A percentile compares a stretch with the other conserved stretches of the same genome.
Evolutionary conservation across 2,888 invertebrate species (phyloP).

Genomic region (Folsomia candida): DNA sequence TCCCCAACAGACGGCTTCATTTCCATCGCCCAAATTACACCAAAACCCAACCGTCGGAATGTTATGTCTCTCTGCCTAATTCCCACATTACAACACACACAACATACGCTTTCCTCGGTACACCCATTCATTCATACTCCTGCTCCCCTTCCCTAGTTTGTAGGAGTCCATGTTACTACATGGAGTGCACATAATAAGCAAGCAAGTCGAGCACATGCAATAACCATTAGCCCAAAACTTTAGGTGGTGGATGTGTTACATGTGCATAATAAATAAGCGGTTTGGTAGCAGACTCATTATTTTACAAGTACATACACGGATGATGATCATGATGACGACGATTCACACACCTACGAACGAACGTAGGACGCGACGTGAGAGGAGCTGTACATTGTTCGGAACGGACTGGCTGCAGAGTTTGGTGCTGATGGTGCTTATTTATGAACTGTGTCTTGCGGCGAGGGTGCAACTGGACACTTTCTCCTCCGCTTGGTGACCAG

Average conservation of each 20-base stretch:
- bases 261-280: slow-evolving; percentile 15
- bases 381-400: too few species aligned
- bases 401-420: too few species aligned
- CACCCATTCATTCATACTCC: neutral
- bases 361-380: too few species aligned
- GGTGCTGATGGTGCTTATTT: too few species aligned
- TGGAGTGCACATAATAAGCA: too few species aligned
- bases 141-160: too few species aligned
- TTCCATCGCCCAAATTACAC: slow-evolving; percentile 13
- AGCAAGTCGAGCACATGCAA: neutral
- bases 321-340: too few species aligned
- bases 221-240: neutral
- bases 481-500: neutral
- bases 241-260: slow-evolving; percentile 3
- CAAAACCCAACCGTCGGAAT: slow-evolving; percentile 11
- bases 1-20: slow-evolving; percentile 32
- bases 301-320: too few species aligned
- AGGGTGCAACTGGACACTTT: neutral
- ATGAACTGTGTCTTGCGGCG: neutral
- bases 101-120: neutral
- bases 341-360: neutral
- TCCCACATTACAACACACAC: neutral
- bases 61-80: neutral
- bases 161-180: too few species aligned
- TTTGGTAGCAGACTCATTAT: neutral